phyloP scores from a whole-genome alignment of 1,140 invertebrate genomes.

The Trichonephila clavipes region DNA sequence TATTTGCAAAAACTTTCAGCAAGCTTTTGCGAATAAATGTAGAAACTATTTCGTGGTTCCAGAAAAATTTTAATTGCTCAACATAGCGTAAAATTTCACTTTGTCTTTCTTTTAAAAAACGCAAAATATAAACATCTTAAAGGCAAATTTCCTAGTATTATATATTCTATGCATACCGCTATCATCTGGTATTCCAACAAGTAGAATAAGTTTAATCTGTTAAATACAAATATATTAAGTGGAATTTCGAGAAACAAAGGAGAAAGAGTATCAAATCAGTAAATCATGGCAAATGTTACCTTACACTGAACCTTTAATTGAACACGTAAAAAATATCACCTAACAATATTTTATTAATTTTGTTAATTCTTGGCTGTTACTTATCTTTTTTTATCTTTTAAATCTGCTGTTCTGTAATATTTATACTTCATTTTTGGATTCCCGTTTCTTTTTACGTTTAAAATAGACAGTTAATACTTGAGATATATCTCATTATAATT shows the following conservation, averaged over 20 bases:
- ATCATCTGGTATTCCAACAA: not conserved
- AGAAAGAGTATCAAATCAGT: not conserved
- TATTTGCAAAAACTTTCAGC: not conserved
- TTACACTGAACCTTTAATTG: too few species aligned
- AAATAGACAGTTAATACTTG: too few species aligned
- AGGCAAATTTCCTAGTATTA: not conserved
- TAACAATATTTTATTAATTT: not conserved
- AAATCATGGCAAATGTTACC: not conserved
- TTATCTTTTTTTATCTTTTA: too few species aligned
- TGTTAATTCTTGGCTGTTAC: too few species aligned
- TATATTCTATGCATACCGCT: not conserved
- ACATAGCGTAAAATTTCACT: not conserved
- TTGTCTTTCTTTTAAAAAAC: not conserved
- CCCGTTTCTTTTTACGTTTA: too few species aligned
- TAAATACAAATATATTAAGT: not conserved
- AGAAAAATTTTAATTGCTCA: constrained; percentile 5
- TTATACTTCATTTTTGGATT: too few species aligned
- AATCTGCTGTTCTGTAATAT: too few species aligned
- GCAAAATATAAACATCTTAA: not conserved
- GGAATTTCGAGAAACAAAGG: not conserved
- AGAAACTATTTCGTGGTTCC: not conserved
- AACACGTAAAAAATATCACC: too few species aligned
- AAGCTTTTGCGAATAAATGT: not conserved
- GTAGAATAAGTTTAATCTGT: not conserved
- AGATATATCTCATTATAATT: too few species aligned